Evolutionary conservation across 2,888 invertebrate species (phyloP), one percentile per base, ranked within the genome.

Genomic region (Lithophane ornitopus): DNA sequence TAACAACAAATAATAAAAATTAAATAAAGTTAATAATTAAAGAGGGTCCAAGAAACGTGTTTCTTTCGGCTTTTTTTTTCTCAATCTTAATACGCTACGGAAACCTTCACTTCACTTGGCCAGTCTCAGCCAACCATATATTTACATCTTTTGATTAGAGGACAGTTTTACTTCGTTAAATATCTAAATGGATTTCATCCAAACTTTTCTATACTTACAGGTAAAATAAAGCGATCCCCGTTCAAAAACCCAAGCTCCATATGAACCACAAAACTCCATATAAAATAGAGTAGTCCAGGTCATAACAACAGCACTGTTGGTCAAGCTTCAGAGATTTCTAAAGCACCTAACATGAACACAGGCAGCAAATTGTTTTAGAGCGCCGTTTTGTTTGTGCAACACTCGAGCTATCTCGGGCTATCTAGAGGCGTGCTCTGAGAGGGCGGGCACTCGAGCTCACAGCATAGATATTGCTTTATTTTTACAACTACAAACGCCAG

Each of bases 361-460:
- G 85, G 84, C 81, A 78, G 81, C 85, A 90, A 90, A 91, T 90
- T 91, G 91, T 90, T 91, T 90, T 87, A 90, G 86, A 87, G 82
- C 82, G 72, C 79, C 78, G 80, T 86, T 88, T 89, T 91, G 89
- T 91, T 90, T 90, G 89, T 82, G 80, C 77, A 86, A 85, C 89
- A 86, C 91, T 92, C 89, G 79, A 87, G 88, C 84, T 79, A 86
- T 87, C 87, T 85, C 86, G 73, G 82, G 87, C 81, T 80, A 85
- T 87, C 87, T 85, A 85, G 74, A 84, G 79, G 84, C 88, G 88
- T 86, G 89, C 87, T 86, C 81, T 39, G 74, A 90, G 88, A 85
- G 83, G 80, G 70, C 58, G n/a, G n/a, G 83, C 78, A 86, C 88
- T 87, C 78, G 74, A 81, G 71, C 62, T 75, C 84, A 26, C 74